Conservation (phyloP, 92 coral and sea anemone genomes). For the Desmophyllum pertusum region DNA sequence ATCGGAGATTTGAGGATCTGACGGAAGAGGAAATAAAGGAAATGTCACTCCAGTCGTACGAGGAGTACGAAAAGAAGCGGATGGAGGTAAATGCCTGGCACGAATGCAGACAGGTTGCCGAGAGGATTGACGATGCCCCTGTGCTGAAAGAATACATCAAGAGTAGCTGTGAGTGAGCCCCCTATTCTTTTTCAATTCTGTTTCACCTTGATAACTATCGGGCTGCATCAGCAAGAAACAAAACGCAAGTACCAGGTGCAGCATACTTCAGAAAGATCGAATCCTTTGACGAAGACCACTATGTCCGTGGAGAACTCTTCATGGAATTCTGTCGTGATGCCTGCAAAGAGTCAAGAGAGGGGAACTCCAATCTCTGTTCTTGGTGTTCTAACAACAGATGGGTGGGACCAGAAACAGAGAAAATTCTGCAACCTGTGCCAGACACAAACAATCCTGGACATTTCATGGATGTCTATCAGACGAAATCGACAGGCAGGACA, state of each 20-base stretch:
- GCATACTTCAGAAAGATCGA: constrained; percentile 24
- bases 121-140: constrained; percentile 48
- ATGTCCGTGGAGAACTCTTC: constrained; percentile 53
- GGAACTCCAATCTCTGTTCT: constrained; percentile 19
- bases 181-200: constrained; percentile 53
- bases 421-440: constrained; percentile 58
- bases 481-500: constrained; percentile 53
- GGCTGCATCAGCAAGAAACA: constrained; percentile 37
- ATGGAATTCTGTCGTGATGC: constrained; percentile 51
- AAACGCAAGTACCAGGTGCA: constrained; percentile 42
- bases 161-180: constrained; percentile 38
- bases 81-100: constrained; percentile 43
- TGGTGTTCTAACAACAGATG: constrained; percentile 30
- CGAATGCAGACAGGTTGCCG: constrained; percentile 34
- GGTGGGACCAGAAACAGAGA: constrained; percentile 47
- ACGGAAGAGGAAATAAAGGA: constrained; percentile 43
- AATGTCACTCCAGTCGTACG: constrained; percentile 38
- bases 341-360: constrained; percentile 19
- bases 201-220: constrained; percentile 35
- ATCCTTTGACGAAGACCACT: constrained; percentile 42
- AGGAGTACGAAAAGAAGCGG: constrained; percentile 48
- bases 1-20: constrained; percentile 50
- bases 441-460: constrained; percentile 56
- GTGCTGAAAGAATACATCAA: constrained; percentile 43
- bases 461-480: constrained; percentile 46